phyloP scores from a whole-genome alignment of 2,888 invertebrate species.

The Cheilosia vernalis region DNA sequence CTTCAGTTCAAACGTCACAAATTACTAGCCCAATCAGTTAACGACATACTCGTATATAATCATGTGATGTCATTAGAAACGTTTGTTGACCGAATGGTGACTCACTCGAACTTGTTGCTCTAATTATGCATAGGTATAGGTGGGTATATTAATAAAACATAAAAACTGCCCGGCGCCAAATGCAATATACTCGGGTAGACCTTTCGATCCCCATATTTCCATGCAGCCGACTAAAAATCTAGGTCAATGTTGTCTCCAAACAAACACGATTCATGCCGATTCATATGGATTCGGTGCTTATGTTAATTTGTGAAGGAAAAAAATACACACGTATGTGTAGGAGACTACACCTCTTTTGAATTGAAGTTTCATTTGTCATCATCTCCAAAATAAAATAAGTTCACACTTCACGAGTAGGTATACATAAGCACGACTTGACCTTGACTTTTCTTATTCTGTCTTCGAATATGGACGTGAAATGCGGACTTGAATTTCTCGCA shows the following conservation, averaged over 20 bases:
- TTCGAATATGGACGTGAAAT: conserved; percentile 11
- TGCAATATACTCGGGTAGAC: conserved; percentile 24
- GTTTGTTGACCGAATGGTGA: background rate
- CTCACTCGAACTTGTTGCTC: background rate
- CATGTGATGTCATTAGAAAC: background rate
- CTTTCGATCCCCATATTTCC: background rate
- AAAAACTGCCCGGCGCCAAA: conserved; percentile 8
- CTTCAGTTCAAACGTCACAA: too few species aligned
- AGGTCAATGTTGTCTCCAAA: conserved; percentile 31
- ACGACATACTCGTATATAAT: too few species aligned
- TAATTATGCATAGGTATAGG: background rate
- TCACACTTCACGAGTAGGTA: background rate
- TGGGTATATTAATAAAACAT: background rate
- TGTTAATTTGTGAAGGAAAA: background rate
- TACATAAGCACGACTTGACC: conserved; percentile 28
- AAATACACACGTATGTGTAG: background rate
- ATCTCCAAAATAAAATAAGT: background rate
- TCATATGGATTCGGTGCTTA: background rate
- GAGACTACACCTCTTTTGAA: background rate
- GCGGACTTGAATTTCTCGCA: background rate
- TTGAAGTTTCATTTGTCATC: conserved; percentile 1
- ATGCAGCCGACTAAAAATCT: conserved; percentile 11
- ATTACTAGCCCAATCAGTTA: too few species aligned
- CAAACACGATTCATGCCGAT: conserved; percentile 18
- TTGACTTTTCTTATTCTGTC: conserved; percentile 27